Base-by-base conservation (phyloP, 2,888 invertebrate genomes). In the Drosophila fulvimacula region DNA sequence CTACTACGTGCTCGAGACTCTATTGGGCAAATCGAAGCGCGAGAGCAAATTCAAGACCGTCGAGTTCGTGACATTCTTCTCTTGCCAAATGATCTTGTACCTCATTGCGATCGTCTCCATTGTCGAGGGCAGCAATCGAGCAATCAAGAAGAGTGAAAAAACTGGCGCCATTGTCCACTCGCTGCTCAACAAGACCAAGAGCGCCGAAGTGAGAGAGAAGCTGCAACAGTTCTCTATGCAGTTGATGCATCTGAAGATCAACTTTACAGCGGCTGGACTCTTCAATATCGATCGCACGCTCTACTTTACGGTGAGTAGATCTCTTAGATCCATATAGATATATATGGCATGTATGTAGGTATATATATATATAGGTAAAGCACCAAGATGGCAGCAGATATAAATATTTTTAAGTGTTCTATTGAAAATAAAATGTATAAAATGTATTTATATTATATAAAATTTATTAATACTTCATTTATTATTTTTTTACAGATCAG, bases 191-290 rank as follows among this genome's bases (percentile, higher is more conserved):
- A 90, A 90, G 36, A 89, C 91, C 3, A 91, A 89, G 48, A 89
- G 79, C 70, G 73, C 83, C 0, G 90, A 91, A 49, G 89, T 91
- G 39, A 91, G 90, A 41, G 91, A 91, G 19, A 92, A 92, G 17
- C 62, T 93, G 9, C 90, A 91, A 44, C 90, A 92, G 36, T 92
- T 93, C 68, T 93, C 93, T 10, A 81, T 93, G 84, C 93, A 93
- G 67, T 58, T 93, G 49, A 70, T 92, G 70, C 92, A 93, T 65
- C 76, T 92, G 52, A 92, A 92, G 81, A 91, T 93, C 9, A 90
- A 90, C 51, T 93, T 93, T 53, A 92, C 93, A 0, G 92, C 93
- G 0, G 93, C 91, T n/a, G 93, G 93, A 5, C 84, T 93, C 27
- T 93, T 93, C 52, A 90, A 91, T 36, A 91, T 93, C 38, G 92